Conservation (phyloP, 1,140 invertebrate species). For the Caerostris extrusa region DNA sequence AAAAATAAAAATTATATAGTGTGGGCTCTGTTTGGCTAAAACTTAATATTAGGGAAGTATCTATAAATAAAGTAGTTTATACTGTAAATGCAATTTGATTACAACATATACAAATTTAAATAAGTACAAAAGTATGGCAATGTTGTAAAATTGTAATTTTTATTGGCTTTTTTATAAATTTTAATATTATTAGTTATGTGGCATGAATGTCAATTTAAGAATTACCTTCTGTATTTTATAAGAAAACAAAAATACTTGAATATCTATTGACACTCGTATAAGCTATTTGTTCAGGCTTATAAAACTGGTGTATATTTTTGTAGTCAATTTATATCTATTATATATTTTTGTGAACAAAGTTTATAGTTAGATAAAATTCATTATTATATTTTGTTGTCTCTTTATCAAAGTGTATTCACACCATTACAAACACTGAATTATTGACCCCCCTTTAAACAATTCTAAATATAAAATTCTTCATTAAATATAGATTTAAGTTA, state of each 20-base stretch:
- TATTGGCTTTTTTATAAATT: background rate
- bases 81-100: too few relatives aligned
- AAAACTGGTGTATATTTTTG: conserved; percentile 71
- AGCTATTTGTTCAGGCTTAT: conserved; percentile 33
- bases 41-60: too few relatives aligned
- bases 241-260: background rate
- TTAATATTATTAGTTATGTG: background rate
- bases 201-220: background rate
- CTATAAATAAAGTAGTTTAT: too few relatives aligned
- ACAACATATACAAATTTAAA: too few relatives aligned
- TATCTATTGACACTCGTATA: conserved; percentile 44
- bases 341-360: conserved; percentile 73
- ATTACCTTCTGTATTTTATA: background rate
- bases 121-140: background rate
- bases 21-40: too few relatives aligned
- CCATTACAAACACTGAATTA: too few relatives aligned
- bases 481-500: too few relatives aligned
- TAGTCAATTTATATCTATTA: conserved; percentile 62
- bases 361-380: conserved; percentile 70
- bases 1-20: too few relatives aligned
- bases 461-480: too few relatives aligned
- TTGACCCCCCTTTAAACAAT: too few relatives aligned
- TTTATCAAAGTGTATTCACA: too few relatives aligned
- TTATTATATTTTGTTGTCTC: background rate
- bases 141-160: background rate